Evolutionary conservation across 30 jellyfish, hydroid and myxozoan species (phyloP).

Genomic region (Cassiopea andromeda): DNA sequence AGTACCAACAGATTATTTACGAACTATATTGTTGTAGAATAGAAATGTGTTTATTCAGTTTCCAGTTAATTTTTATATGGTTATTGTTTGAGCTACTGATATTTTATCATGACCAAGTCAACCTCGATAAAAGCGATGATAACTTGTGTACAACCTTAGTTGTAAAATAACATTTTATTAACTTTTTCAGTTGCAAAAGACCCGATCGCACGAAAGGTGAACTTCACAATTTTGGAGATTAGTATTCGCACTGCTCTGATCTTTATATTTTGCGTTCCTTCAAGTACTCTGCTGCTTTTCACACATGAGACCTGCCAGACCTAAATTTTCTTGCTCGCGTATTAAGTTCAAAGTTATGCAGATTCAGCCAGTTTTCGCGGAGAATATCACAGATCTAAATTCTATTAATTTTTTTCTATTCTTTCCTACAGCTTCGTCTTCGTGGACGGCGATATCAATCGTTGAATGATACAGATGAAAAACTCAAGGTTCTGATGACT

Average conservation of each 20-base stretch:
- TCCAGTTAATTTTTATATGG: too few relatives aligned
- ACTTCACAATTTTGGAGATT: neutral
- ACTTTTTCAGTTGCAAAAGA: conserved; percentile 87
- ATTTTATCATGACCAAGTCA: too few relatives aligned
- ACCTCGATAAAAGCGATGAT: too few relatives aligned
- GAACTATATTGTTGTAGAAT: too few relatives aligned
- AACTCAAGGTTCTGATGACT: conserved; percentile 77
- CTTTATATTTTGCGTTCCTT: neutral
- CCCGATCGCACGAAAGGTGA: conserved; percentile 98
- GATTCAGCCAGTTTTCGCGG: too few relatives aligned
- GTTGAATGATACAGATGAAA: conserved; percentile 86
- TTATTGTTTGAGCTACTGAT: too few relatives aligned
- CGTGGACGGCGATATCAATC: conserved; percentile 94
- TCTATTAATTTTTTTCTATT: neutral
- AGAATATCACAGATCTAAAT: neutral
- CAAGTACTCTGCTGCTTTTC: neutral
- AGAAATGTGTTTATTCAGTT: too few relatives aligned
- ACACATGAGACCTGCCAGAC: too few relatives aligned
- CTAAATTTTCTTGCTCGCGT: too few relatives aligned
- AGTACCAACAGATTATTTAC: too few relatives aligned
- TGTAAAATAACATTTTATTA: neutral
- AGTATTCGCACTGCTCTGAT: neutral
- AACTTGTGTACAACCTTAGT: too few relatives aligned
- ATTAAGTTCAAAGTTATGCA: too few relatives aligned
- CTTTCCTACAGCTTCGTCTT: conserved; percentile 74